Conservation (phyloP, 2,797 vertebrate species). For the Bucorvus abyssinicus region DNA sequence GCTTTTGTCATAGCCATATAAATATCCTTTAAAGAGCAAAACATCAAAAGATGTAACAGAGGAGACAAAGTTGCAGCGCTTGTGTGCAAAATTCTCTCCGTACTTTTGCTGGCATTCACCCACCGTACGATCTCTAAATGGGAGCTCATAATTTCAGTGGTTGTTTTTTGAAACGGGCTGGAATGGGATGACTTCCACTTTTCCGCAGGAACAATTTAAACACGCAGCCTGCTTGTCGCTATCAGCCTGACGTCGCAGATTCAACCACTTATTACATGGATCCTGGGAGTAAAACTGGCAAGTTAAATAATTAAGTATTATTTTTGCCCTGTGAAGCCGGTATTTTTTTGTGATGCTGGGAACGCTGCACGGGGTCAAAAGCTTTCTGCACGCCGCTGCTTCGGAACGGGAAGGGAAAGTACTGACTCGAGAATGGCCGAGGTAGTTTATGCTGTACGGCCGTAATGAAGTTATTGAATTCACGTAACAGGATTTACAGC, state of each 20-base stretch:
- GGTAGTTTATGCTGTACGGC: fast-evolving
- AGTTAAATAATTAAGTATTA: not conserved
- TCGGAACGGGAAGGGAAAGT: not conserved
- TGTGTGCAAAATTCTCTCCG: not conserved
- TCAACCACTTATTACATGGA: not conserved
- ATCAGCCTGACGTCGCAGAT: not conserved
- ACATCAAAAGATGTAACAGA: not conserved
- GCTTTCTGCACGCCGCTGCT: not conserved
- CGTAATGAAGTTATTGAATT: not conserved
- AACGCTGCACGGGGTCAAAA: not conserved
- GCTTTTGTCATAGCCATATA: not conserved
- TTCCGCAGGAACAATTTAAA: not conserved
- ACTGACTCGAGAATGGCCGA: fast-evolving
- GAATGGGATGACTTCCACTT: not conserved
- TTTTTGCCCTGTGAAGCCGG: not conserved
- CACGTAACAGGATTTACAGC: not conserved
- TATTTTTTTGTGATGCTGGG: not conserved
- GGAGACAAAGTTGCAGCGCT: not conserved
- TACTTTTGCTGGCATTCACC: not conserved
- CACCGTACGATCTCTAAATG: not conserved
- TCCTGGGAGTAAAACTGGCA: not conserved
- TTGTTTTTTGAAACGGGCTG: not conserved
- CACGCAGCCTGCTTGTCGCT: not conserved
- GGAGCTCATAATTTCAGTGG: not conserved
- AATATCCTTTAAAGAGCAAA: not conserved